These are phyloP conservation scores for Hiodon alosoides DNA, from an alignment of 2,113 vertebrate species.

Conservation along the genomic window DNA sequence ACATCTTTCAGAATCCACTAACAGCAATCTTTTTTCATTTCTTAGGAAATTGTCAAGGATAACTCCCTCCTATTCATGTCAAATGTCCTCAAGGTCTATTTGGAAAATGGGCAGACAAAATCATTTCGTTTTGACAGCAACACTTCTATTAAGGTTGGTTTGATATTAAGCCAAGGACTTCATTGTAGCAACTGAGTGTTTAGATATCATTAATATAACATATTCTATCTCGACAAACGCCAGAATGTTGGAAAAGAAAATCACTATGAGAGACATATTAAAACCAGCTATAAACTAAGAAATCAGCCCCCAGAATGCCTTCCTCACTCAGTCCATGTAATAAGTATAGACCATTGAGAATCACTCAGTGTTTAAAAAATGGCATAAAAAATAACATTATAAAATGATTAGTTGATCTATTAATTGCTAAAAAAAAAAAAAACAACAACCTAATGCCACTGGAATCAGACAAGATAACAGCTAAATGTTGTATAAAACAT, in stretches of 20 bases:
- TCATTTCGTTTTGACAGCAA: slow-evolving; percentile 94
- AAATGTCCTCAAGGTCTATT: slow-evolving; percentile 96
- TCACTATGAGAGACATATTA: not conserved
- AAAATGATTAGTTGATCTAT: too few relatives aligned
- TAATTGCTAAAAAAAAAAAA: too few relatives aligned
- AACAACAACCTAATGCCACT: too few relatives aligned
- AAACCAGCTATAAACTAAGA: too few relatives aligned
- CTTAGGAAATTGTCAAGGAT: slow-evolving; percentile 90
- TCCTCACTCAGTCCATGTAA: not conserved
- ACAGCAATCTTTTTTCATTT: slow-evolving; percentile 6
- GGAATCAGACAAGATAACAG: too few relatives aligned
- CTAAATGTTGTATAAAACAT: too few relatives aligned
- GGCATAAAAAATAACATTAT: too few relatives aligned
- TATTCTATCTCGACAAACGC: too few relatives aligned
- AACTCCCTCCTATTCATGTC: slow-evolving; percentile 97
- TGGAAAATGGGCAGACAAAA: slow-evolving; percentile 97
- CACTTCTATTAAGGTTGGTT: slow-evolving; percentile 89
- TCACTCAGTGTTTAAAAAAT: too few relatives aligned
- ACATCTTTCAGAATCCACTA: not conserved
- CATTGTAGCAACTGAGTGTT: not conserved
- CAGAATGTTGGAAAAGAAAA: not conserved
- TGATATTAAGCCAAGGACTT: not conserved
- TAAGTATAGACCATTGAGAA: not conserved
- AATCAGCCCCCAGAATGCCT: too few relatives aligned
- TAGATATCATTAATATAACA: too few relatives aligned